phyloP scores from a whole-genome alignment of 2,888 invertebrate genomes.

The Poecilus cupreus region DNA sequence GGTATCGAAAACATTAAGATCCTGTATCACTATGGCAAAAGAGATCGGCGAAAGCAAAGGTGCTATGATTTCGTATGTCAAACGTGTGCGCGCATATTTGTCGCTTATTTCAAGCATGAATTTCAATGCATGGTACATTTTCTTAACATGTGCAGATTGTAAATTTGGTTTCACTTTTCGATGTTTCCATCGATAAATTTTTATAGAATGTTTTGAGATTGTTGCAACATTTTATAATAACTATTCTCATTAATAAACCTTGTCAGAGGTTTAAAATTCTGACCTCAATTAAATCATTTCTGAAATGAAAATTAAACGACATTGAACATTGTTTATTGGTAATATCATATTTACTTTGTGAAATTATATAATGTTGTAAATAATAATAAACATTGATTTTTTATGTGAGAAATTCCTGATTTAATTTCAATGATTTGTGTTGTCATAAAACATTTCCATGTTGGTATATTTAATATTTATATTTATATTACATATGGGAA shows the following conservation, averaged over 20 bases:
- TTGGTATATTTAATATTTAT: neutral
- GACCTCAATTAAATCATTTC: slow-evolving; percentile 18
- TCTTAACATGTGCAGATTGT: slow-evolving; percentile 12
- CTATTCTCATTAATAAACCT: slow-evolving; percentile 1
- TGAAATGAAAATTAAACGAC: neutral
- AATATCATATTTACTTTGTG: neutral
- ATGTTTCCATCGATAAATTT: neutral
- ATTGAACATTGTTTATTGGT: slow-evolving; percentile 6
- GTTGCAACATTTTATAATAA: slow-evolving; percentile 11
- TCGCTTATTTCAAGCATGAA: slow-evolving; percentile 34
- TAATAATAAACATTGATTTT: neutral
- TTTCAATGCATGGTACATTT: slow-evolving; percentile 13
- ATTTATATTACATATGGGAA: neutral
- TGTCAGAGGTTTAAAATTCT: neutral
- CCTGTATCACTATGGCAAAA: slow-evolving; percentile 31
- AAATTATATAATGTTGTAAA: slow-evolving; percentile 18
- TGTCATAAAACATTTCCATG: neutral
- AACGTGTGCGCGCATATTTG: slow-evolving; percentile 45
- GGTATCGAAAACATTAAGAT: neutral
- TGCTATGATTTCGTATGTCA: slow-evolving; percentile 44
- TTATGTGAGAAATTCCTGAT: neutral
- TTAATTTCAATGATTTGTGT: slow-evolving; percentile 8
- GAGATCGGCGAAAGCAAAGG: slow-evolving; percentile 42
- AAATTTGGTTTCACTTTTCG: slow-evolving; percentile 5
- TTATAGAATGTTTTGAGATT: neutral